Evolutionary conservation across 2,113 vertebrate species (phyloP).

Genomic region (Hydropotes inermis): DNA sequence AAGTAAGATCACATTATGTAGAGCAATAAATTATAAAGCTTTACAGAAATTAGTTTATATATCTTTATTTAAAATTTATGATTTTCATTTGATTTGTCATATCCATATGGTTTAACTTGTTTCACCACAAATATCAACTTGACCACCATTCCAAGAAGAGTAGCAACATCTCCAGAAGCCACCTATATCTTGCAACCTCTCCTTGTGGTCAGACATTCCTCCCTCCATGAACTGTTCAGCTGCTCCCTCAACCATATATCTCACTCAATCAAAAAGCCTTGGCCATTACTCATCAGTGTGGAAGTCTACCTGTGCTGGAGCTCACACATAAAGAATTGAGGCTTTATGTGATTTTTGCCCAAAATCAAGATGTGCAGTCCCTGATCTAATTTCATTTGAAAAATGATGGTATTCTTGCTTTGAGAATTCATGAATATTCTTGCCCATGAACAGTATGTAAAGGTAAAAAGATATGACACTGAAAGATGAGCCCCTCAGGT

Average conservation of each 20-base stretch:
- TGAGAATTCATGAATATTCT: neutral
- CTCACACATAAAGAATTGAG: neutral
- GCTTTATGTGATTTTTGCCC: neutral
- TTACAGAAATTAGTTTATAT: neutral
- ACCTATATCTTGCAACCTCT: neutral
- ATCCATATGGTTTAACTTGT: neutral
- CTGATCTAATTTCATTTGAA: neutral
- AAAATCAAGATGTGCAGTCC: neutral
- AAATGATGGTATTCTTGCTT: neutral
- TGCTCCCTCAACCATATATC: neutral
- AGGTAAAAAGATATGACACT: neutral
- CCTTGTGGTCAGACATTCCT: neutral
- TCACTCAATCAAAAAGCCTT: neutral
- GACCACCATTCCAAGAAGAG: neutral
- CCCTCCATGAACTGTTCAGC: neutral
- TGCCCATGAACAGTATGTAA: neutral
- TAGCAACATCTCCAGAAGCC: neutral
- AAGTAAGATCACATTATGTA: neutral
- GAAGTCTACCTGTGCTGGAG: neutral
- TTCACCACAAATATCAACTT: neutral
- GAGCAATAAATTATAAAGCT: neutral
- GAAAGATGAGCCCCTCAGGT: neutral
- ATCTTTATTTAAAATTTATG: neutral
- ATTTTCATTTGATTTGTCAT: neutral
- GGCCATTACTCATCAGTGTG: neutral